Percentiles rank a stretch among this genome's conserved stretches.
phyloP scores from a whole-genome alignment of 2,797 vertebrate genomes.

The Nannoperca obscura region DNA sequence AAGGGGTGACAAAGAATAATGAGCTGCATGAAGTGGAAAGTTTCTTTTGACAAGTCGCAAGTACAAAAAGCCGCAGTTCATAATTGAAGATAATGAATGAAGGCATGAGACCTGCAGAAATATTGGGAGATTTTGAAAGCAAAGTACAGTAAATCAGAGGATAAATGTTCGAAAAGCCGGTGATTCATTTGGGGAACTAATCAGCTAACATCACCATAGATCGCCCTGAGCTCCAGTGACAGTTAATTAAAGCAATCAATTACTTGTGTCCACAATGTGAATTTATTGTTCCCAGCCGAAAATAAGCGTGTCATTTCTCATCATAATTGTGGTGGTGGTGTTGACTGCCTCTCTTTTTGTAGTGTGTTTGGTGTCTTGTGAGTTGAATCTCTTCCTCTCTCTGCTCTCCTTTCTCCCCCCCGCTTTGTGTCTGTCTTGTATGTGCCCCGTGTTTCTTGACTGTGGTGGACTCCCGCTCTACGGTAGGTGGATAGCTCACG shows the following conservation, averaged over 20 bases:
- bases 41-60: background rate
- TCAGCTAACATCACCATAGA: constrained; percentile 43
- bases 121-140: constrained; percentile 7
- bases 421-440: constrained; percentile 83
- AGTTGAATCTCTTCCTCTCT: constrained; percentile 87
- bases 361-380: constrained; percentile 84
- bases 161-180: constrained; percentile 21
- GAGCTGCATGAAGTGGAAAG: constrained; percentile 11
- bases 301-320: constrained; percentile 83
- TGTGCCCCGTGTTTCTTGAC: constrained; percentile 85
- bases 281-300: constrained; percentile 31
- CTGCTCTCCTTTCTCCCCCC: constrained; percentile 76
- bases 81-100: constrained; percentile 29
- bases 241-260: constrained; percentile 70
- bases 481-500: constrained; percentile 88
- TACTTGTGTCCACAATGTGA: constrained; percentile 42
- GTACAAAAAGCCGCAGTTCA: constrained; percentile 15
- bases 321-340: constrained; percentile 63
- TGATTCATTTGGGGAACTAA: constrained; percentile 47
- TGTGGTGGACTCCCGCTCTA: constrained; percentile 83
- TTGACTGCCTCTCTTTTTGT: constrained; percentile 78
- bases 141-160: constrained; percentile 23
- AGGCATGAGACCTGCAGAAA: background rate
- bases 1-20: constrained; percentile 51
- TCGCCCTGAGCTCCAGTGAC: constrained; percentile 45